phyloP scores from a whole-genome alignment of 2,113 vertebrate species.

The Forbesichthys agassizii region DNA sequence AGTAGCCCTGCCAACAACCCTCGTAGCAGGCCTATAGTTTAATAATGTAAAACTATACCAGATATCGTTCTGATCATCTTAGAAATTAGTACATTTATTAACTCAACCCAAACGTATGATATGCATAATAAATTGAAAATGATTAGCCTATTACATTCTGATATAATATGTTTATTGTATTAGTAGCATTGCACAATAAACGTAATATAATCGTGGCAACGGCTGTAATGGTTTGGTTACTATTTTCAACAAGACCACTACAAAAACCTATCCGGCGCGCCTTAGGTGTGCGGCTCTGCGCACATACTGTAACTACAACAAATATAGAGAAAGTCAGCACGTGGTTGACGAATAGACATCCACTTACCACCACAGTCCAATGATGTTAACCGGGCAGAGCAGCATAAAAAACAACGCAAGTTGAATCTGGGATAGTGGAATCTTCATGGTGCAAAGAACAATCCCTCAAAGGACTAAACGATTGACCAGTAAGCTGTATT shows the following conservation, averaged over 20 bases:
- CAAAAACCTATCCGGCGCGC: neutral
- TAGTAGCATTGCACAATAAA: neutral
- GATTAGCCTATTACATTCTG: neutral
- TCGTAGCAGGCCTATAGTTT: neutral
- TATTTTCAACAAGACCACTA: neutral
- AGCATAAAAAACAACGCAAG: constrained; percentile 89
- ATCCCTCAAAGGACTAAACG: constrained; percentile 36
- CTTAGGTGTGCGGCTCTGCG: neutral
- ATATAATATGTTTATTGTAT: neutral
- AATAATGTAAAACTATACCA: no score
- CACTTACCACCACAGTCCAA: constrained; percentile 95
- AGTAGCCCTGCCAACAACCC: neutral
- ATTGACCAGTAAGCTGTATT: constrained; percentile 41
- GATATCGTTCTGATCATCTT: no score
- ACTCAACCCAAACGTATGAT: neutral
- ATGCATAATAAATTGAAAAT: neutral
- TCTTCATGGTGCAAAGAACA: constrained; percentile 74
- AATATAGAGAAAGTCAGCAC: constrained; percentile 31
- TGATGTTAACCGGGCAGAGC: constrained; percentile 93
- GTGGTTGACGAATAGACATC: constrained; percentile 35
- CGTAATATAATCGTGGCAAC: neutral
- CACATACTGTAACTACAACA: neutral
- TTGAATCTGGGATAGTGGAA: constrained; percentile 83
- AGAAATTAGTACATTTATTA: neutral
- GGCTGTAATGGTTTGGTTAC: neutral